These are phyloP conservation scores for Oscheius sp. DNA, from an alignment of 2,888 invertebrate genomes.

Conservation along the genomic window DNA sequence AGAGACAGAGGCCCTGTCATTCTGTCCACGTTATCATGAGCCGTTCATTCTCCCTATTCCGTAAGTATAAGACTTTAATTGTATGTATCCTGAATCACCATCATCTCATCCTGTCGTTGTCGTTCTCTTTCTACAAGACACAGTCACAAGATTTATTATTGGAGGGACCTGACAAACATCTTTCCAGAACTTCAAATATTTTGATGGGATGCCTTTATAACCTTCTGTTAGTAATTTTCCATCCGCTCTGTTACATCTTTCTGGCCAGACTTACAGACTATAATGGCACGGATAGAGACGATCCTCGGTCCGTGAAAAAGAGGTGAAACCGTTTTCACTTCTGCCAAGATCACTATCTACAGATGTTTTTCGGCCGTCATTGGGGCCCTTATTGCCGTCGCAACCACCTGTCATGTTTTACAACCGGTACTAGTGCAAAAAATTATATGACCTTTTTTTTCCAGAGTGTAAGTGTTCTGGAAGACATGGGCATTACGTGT, in stretches of 20 bases:
- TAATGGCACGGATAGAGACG: conserved; percentile 50
- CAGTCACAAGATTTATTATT: too few species aligned
- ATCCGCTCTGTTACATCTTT: conserved; percentile 50
- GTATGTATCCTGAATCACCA: too few species aligned
- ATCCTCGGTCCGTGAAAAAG: conserved; percentile 46
- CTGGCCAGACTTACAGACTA: conserved; percentile 46
- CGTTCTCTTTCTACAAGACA: too few species aligned
- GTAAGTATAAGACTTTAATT: too few species aligned
- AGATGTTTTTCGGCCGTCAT: conserved; percentile 17
- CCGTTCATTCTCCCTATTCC: too few species aligned
- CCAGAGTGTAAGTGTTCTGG: too few species aligned
- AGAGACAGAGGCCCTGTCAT: too few species aligned
- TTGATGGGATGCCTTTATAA: conserved; percentile 22
- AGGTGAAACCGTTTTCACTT: conserved; percentile 40
- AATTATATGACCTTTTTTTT: too few species aligned
- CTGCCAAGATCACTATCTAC: not conserved
- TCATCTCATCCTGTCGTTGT: too few species aligned
- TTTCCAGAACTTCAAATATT: not conserved
- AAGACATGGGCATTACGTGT: too few species aligned
- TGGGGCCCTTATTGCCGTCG: conserved; percentile 1
- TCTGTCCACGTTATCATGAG: too few species aligned
- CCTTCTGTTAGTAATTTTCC: not conserved
- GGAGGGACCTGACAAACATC: too few species aligned
- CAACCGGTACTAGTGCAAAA: not conserved
- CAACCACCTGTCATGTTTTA: conserved; percentile 25